phyloP scores from a whole-genome alignment of 2,797 vertebrate species.

The Lepus townsendii region DNA sequence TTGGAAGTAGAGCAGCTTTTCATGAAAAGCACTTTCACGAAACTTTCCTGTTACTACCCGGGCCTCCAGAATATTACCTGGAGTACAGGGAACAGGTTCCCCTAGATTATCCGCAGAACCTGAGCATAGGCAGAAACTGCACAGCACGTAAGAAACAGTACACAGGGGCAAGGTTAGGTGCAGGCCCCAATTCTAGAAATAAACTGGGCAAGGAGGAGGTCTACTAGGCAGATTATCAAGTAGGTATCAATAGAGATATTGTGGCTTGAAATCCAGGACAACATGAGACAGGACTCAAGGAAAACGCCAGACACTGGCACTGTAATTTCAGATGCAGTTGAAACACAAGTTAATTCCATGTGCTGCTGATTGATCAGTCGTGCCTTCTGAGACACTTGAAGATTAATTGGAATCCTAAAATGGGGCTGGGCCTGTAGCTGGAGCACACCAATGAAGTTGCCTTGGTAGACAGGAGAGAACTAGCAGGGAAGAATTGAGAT shows the following conservation, averaged over 20 bases:
- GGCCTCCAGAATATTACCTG: neutral
- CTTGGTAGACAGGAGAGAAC: neutral
- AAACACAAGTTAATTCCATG: neutral
- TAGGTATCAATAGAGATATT: neutral
- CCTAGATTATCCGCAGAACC: fast-evolving
- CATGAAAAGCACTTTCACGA: neutral
- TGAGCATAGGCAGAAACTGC: neutral
- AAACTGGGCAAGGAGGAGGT: neutral
- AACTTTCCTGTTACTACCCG: neutral
- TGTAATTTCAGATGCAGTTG: neutral
- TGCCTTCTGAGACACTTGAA: neutral
- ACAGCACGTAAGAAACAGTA: neutral
- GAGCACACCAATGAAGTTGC: neutral
- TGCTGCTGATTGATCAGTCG: neutral
- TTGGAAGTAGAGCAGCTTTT: too few relatives aligned
- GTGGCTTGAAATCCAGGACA: neutral
- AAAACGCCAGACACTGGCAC: too few relatives aligned
- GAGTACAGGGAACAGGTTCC: neutral
- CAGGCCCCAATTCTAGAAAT: neutral
- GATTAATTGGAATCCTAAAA: neutral
- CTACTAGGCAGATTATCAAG: neutral
- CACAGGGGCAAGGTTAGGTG: neutral
- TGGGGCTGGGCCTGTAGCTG: too few relatives aligned
- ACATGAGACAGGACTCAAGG: too few relatives aligned
- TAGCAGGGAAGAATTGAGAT: neutral